Base-by-base conservation (phyloP, 1,140 invertebrate genomes). In the Phymorhynchus buccinoides region DNA sequence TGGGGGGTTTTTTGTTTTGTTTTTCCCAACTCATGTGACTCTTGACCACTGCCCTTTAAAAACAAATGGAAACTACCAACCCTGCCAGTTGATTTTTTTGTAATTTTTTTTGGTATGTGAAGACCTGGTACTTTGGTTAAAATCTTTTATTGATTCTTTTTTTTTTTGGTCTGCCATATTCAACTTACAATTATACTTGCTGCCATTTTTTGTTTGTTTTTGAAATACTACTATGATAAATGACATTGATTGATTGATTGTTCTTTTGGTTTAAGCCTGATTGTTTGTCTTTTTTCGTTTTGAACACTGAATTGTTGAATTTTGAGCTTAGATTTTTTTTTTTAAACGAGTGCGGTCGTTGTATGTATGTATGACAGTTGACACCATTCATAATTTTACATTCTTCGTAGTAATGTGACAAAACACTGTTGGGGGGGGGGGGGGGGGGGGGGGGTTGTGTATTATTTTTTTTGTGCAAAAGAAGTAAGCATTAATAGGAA, bases 91-190 rank as follows among this genome's bases (percentile, higher is more conserved):
- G 48, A 12, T 52, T 12, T 52, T 52, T 52, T 52, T 52, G 7
- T 22, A 35, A n/a, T 71, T 32, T 62, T 6, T 62, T 6, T 27
- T 27, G 12, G 56, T 14, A 52, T 62, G 56, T n/a, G n/a, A n/a
- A n/a, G n/a, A n/a, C n/a, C 30, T 71, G 68, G 68, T 7, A 71
- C 1, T 35, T n/a, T 37, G 35, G 30, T 71, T 12, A 2, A 32
- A 71, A n/a, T 14, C 35, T 35, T 71, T 35, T 52, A 12, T 52
- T 52, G 48, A 22, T 12, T 52, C 22, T 52, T 52, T 52, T 52
- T 52, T 52, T 52, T 52, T 52, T 52, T 52, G 48, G 68, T 71
- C 30, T 71, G 68, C 35, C 30, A 71, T 37, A 71, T 71, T 71
- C 35, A 71, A 62, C 56, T 14, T 62, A 62, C 56, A 62, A 62